Percentiles rank a stretch among this genome's conserved stretches.
Conservation (phyloP, 2,888 invertebrate genomes). For the Sphecodes monilicornis region DNA sequence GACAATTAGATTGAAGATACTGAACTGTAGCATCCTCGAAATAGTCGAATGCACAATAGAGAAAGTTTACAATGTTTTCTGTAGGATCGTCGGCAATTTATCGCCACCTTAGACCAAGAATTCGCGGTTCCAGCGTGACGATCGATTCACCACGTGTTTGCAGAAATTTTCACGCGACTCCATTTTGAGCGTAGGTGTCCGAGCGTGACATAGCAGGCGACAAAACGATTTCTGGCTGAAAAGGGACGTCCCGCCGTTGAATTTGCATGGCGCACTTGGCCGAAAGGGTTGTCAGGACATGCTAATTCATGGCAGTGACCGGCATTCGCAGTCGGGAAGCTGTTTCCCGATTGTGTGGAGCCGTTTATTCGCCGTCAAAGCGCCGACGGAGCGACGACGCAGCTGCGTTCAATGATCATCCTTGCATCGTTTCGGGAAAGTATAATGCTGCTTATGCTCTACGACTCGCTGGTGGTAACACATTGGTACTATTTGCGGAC, state of each 20-base stretch:
- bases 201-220: slow-evolving; percentile 23
- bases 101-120: neutral
- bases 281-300: slow-evolving; percentile 62
- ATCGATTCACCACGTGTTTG: slow-evolving; percentile 35
- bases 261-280: slow-evolving; percentile 56
- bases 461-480: neutral
- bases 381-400: slow-evolving; percentile 20
- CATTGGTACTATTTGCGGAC: neutral
- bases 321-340: slow-evolving; percentile 46
- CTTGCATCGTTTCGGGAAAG: slow-evolving; percentile 2
- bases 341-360: slow-evolving; percentile 39
- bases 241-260: slow-evolving; percentile 46
- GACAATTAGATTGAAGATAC: too few species aligned
- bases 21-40: too few species aligned
- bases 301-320: slow-evolving; percentile 59
- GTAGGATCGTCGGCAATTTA: slow-evolving; percentile 11
- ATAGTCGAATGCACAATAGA: too few species aligned
- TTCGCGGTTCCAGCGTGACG: neutral
- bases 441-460: neutral
- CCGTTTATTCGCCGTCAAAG: slow-evolving; percentile 44
- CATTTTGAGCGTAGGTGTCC: slow-evolving; percentile 15
- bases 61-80: neutral
- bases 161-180: slow-evolving; percentile 10
- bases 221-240: slow-evolving; percentile 20
- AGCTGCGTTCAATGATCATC: slow-evolving; percentile 41